These are phyloP conservation scores for Graptemys geographica DNA, from an alignment of 2,797 vertebrate genomes.

Conservation along the genomic window DNA sequence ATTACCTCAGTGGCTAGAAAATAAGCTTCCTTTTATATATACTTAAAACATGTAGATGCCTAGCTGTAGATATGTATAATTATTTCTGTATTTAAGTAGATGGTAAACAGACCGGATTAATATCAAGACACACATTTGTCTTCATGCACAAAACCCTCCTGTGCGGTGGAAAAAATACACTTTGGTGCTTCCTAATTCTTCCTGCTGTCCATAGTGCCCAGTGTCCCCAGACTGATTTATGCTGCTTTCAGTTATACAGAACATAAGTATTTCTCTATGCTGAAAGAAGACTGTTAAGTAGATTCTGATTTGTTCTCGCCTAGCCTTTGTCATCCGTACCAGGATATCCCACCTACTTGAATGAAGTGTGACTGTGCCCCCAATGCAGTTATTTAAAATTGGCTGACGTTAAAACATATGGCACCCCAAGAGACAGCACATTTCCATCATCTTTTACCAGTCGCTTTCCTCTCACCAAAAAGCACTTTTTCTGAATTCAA, in stretches of 20 bases:
- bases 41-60: background rate
- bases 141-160: background rate
- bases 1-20: conserved; percentile 26
- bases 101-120: background rate
- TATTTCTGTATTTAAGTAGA: background rate
- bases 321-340: background rate
- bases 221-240: conserved; percentile 26
- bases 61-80: background rate
- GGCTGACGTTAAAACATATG: background rate
- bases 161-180: background rate
- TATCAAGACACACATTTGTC: background rate
- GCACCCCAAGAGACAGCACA: background rate
- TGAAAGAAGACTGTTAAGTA: conserved; percentile 16
- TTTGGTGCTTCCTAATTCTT: background rate
- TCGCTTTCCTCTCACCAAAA: conserved; percentile 8
- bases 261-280: background rate
- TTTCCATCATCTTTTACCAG: background rate
- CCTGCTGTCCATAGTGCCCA: background rate
- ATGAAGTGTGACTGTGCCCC: background rate
- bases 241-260: background rate
- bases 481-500: conserved; percentile 29
- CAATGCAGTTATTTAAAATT: conserved; percentile 12
- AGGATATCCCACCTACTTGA: background rate
- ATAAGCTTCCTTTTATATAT: background rate
- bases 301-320: conserved; percentile 11